phyloP scores from a whole-genome alignment of 2,888 invertebrate species.

The Aphrophora alni region DNA sequence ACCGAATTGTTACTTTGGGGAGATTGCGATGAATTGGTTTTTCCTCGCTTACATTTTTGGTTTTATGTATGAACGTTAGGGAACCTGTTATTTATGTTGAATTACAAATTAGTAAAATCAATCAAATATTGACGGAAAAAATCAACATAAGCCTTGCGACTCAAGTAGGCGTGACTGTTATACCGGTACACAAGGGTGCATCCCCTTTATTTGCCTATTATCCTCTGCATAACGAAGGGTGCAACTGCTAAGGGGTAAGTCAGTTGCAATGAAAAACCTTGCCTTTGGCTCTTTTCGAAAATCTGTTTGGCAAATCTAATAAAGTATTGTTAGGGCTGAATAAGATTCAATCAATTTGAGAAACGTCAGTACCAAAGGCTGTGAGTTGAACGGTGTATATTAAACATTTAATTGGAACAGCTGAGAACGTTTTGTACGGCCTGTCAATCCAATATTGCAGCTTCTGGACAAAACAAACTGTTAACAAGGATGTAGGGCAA shows the following conservation, averaged over 20 bases:
- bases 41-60: too few species aligned
- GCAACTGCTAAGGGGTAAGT: constrained; percentile 4
- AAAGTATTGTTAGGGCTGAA: constrained; percentile 14
- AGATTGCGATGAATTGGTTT: too few species aligned
- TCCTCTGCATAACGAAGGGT: constrained; percentile 14
- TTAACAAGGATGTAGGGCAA: too few species aligned
- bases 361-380: not conserved
- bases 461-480: too few species aligned
- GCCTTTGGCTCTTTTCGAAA: not conserved
- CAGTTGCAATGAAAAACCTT: constrained; percentile 10
- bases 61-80: too few species aligned
- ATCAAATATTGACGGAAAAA: too few species aligned
- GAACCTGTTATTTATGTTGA: too few species aligned
- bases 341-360: not conserved
- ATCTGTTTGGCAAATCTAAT: constrained; percentile 14
- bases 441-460: too few species aligned
- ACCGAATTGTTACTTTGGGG: too few species aligned
- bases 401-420: not conserved
- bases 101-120: too few species aligned
- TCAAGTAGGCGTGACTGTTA: not conserved
- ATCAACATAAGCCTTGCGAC: not conserved
- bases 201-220: constrained; percentile 31
- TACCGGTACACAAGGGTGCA: not conserved
- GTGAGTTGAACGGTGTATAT: not conserved
- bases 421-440: not conserved